Evolutionary conservation across 2,797 vertebrate genomes (phyloP), one percentile per base, ranked within the genome.

Genomic region (Capromys pilorides): DNA sequence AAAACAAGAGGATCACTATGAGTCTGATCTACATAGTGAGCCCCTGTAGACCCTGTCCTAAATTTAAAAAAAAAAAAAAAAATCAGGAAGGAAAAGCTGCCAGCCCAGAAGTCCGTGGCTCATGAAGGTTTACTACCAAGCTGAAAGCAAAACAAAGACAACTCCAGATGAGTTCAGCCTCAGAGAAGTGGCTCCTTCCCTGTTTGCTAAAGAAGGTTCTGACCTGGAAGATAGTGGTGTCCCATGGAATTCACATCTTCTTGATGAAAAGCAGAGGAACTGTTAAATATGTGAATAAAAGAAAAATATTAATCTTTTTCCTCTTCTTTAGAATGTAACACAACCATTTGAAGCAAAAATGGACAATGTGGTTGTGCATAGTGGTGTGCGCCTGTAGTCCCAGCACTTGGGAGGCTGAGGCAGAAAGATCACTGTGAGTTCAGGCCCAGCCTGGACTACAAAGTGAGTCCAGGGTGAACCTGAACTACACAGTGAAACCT

Each of bases 81-180:
- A 57, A 57, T 45, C 45, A 45, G 45, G 45, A 45, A 45, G 45
- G 45, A 45, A 67, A 26, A 49, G 24, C 16, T 87, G n/a, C 80
- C 22, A 78, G 49, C 73, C 31, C 41, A 80, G 73, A 80, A 67
- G 86, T 94, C 54, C 71, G 6, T 89, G 81, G 41, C 87, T 91
- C 88, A 7, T 24, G 8, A 86, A 92, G 93, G 71, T 84, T n/a
- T n/a, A n/a, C n/a, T n/a, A n/a, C n/a, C n/a, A n/a, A n/a, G 54
- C 61, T 86, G 1, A 88, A 91, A 41, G 22, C 5, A 91, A 94
- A 93, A 59, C 88, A 94, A 94, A 95, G 54, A 71, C 67, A 77
- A 80, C 86, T 69, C 45, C 64, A 95, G 95, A 89, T 80, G 91
- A 93, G 75, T 51, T 51, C 84, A 84, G 71, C 69, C 51, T 78